Evolutionary conservation across 2,113 vertebrate species (phyloP).

Genomic region (Amphiprion ocellaris): DNA sequence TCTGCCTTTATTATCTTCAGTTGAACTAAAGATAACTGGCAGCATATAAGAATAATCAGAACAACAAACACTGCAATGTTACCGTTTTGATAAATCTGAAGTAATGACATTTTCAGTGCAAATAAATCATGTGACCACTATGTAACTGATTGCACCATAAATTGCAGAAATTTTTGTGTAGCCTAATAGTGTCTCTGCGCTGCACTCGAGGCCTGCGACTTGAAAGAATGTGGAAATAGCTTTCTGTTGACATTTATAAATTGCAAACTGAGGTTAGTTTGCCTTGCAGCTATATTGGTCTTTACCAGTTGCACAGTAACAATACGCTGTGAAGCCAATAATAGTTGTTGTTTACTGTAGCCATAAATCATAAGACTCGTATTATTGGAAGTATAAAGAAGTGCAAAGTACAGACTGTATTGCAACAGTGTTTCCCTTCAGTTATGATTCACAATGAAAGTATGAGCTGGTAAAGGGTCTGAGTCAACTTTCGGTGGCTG

Average conservation of each 20-base stretch:
- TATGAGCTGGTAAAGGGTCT: neutral
- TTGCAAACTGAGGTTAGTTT: constrained; percentile 30
- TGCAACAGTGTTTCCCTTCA: neutral
- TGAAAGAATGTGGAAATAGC: constrained; percentile 7
- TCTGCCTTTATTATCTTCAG: too few species aligned
- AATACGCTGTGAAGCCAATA: constrained; percentile 30
- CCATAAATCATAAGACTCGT: constrained; percentile 38
- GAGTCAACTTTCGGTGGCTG: constrained; percentile 8
- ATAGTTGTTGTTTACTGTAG: constrained; percentile 44
- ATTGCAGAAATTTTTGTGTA: constrained; percentile 7
- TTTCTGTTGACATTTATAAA: constrained; percentile 49
- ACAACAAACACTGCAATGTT: neutral
- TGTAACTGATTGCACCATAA: constrained; percentile 1
- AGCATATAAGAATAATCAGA: neutral
- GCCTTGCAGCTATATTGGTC: constrained; percentile 24
- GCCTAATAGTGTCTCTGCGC: neutral
- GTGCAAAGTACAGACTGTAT: constrained; percentile 45
- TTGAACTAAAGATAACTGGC: neutral
- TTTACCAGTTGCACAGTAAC: constrained; percentile 31
- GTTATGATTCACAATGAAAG: constrained; percentile 26
- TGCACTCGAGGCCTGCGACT: neutral
- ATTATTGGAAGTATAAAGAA: constrained; percentile 20
- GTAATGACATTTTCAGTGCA: neutral
- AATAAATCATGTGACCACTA: neutral
- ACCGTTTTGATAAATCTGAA: neutral